Conservation (phyloP, 2,888 invertebrate species). For the Heteromurus nitidus region DNA sequence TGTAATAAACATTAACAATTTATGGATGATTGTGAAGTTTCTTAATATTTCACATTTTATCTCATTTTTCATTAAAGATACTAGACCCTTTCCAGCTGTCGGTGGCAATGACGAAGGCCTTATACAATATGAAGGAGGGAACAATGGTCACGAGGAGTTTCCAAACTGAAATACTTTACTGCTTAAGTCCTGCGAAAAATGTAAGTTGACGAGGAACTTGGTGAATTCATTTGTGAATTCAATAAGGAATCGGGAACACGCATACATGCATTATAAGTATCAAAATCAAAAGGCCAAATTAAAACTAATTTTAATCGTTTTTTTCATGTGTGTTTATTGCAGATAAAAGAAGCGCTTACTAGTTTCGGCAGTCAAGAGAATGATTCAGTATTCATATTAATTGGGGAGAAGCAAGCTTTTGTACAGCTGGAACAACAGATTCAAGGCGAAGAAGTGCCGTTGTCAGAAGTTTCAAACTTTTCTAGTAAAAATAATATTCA, state of each 20-base stretch:
- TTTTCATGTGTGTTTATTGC: constrained; percentile 1
- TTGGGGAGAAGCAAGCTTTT: constrained; percentile 75
- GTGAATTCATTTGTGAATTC: too few species aligned
- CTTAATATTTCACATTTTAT: constrained; percentile 9
- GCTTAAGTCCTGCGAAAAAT: constrained; percentile 71
- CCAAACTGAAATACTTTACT: constrained; percentile 71
- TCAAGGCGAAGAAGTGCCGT: constrained; percentile 78
- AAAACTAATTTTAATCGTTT: background rate
- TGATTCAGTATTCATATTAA: constrained; percentile 77
- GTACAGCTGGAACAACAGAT: constrained; percentile 75
- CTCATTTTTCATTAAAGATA: constrained; percentile 49
- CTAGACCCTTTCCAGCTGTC: constrained; percentile 71
- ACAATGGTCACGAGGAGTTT: constrained; percentile 71
- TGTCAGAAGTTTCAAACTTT: constrained; percentile 77
- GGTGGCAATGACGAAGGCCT: constrained; percentile 70
- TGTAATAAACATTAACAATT: too few species aligned
- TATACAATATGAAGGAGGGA: constrained; percentile 68
- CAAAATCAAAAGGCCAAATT: too few species aligned
- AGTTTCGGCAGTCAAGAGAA: constrained; percentile 81
- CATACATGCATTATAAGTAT: too few species aligned
- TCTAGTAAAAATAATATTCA: constrained; percentile 78
- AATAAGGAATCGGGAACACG: too few species aligned
- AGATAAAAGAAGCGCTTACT: constrained; percentile 81
- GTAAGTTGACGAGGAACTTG: too few species aligned
- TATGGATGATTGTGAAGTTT: too few species aligned